Base-by-base conservation (phyloP, 2,797 vertebrate species). In the Falco concolor region DNA sequence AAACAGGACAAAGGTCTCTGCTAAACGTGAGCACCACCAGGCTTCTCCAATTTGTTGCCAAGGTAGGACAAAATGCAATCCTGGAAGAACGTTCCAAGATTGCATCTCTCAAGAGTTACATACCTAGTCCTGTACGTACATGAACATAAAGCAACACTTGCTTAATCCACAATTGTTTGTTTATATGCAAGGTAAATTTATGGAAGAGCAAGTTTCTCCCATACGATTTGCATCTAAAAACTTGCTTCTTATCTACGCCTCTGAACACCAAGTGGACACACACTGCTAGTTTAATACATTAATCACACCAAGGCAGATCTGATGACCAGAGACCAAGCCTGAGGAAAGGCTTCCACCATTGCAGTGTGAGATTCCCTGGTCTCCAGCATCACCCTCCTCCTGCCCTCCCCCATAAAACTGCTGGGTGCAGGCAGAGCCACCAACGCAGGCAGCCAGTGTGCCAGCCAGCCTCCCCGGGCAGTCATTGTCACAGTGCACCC, bases 251-350 rank as follows among this genome's bases (percentile, higher is more conserved):
- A 2, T 5, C 49, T 44, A n/a, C 11, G 15, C 61, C 56, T 79
- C n/a, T 18, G 24, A 79, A 47, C 13, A 18, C 1, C 0, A 4
- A n/a, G 45, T 12, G 57, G 84, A 75, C 63, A 42, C 1, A 12
- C 27, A 20, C 30, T 27, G 14, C 44, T 49, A 44, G 21, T 42
- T 75, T 9, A 60, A 80, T 2, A 4, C 21, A 23, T 49, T 8
- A 65, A 52, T 36, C 69, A 68, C 70, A 19, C 30, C 2, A 28
- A 59, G 57, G 45, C 53, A 61, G 3, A 22, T 52, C 85, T 75
- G 69, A 67, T 27, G 52, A 54, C 20, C 82, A 83, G 10, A 81
- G 20, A 63, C 11, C 7, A 27, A 50, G 21, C 11, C 2, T 16
- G 16, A 60, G 23, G 14, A 6, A 47, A 87, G 56, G 63, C 60